Evolutionary conservation across 2,888 invertebrate species (phyloP).

Genomic region (Phengaris arion): DNA sequence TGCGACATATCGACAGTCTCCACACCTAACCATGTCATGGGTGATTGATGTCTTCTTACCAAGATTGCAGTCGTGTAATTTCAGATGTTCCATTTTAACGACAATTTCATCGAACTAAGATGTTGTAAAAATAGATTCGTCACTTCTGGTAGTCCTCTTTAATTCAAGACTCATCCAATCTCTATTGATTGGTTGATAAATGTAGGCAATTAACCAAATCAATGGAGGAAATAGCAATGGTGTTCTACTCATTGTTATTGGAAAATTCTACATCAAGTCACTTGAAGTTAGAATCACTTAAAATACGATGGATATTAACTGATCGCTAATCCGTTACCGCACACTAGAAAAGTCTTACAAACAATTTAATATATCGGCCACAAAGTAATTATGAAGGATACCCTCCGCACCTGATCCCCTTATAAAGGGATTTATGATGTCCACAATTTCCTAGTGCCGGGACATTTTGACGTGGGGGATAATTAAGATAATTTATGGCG

Average conservation of each 20-base stretch:
- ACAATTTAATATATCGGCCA: not conserved
- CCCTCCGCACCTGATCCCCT: conserved; percentile 11
- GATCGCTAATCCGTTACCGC: not conserved
- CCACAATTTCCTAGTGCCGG: conserved; percentile 17
- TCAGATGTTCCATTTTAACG: conserved; percentile 10
- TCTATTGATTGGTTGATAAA: too few relatives aligned
- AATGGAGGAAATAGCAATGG: too few relatives aligned
- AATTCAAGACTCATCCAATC: too few relatives aligned
- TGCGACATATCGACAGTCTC: not conserved
- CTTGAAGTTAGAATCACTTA: too few relatives aligned
- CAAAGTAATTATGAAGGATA: conserved; percentile 22
- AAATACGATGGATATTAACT: not conserved
- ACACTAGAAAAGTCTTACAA: conserved; percentile 1
- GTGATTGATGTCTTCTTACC: conserved; percentile 16
- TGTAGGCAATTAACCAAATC: too few relatives aligned
- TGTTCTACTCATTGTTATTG: too few relatives aligned
- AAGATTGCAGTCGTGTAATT: not conserved
- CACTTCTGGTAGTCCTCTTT: too few relatives aligned
- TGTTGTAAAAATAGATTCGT: too few relatives aligned
- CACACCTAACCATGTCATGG: not conserved
- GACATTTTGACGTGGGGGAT: not conserved
- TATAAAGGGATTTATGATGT: conserved; percentile 4
- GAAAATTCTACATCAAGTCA: too few relatives aligned
- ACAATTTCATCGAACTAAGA: not conserved
- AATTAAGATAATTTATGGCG: conserved; percentile 25